phyloP scores from a whole-genome alignment of 1,140 invertebrate genomes.

The Drosophila aff. region DNA sequence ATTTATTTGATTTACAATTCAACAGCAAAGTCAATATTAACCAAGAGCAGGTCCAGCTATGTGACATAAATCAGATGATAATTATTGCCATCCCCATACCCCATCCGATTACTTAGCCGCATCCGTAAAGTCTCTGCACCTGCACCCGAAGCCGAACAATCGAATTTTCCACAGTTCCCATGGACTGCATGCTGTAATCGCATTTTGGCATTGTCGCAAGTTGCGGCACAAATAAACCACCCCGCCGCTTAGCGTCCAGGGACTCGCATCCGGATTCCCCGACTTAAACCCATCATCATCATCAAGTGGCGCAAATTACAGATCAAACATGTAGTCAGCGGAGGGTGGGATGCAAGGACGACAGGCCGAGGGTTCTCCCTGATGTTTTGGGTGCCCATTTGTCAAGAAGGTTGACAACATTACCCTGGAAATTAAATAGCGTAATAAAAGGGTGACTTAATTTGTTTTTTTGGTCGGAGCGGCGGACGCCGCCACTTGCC shows the following conservation, averaged over 20 bases:
- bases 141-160: conserved; percentile 50
- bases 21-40: background rate
- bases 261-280: conserved; percentile 11
- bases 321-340: conserved; percentile 48
- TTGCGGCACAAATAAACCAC: conserved; percentile 66
- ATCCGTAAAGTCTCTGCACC: conserved; percentile 38
- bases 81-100: conserved; percentile 26
- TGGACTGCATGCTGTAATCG: conserved; percentile 44
- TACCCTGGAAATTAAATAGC: conserved; percentile 69
- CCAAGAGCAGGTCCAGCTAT: conserved; percentile 1
- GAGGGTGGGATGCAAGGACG: background rate
- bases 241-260: conserved; percentile 42
- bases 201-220: conserved; percentile 45
- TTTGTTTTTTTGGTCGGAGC: conserved; percentile 58
- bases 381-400: conserved; percentile 58
- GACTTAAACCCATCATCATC: conserved; percentile 18
- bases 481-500: conserved; percentile 24
- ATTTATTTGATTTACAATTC: background rate
- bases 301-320: conserved; percentile 64
- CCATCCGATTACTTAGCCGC: conserved; percentile 12
- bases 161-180: conserved; percentile 50
- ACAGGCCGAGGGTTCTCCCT: background rate
- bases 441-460: conserved; percentile 73
- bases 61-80: conserved; percentile 40
- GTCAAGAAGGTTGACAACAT: conserved; percentile 63